These are phyloP conservation scores for Mythimna albipuncta DNA, from an alignment of 2,888 invertebrate species.

Conservation along the genomic window DNA sequence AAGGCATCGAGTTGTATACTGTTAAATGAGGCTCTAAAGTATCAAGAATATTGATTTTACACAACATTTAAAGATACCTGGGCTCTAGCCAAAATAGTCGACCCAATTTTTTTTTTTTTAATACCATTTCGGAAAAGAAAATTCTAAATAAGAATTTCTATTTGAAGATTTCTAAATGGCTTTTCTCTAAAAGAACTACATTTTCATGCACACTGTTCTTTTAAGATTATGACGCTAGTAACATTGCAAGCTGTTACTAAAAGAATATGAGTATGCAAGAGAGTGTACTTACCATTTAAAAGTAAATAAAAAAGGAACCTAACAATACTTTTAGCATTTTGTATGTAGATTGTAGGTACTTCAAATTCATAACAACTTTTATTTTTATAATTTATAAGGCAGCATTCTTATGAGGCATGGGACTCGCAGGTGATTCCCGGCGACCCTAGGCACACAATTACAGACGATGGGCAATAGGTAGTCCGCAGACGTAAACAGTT, in stretches of 20 bases:
- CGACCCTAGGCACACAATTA: too few species aligned
- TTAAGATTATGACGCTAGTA: background rate
- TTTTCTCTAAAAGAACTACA: background rate
- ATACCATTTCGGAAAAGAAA: background rate
- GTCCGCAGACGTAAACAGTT: too few species aligned
- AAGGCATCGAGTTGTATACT: too few species aligned
- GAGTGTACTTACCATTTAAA: constrained; percentile 13
- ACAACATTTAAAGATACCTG: too few species aligned
- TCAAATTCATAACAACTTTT: background rate
- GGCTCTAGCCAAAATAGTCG: too few species aligned
- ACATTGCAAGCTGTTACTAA: constrained; percentile 8
- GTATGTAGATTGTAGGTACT: background rate
- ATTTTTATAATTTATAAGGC: background rate
- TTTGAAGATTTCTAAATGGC: background rate
- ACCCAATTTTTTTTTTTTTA: background rate
- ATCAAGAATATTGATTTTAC: too few species aligned
- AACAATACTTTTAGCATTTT: background rate
- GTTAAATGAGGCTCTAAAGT: too few species aligned
- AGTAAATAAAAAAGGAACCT: constrained; percentile 11
- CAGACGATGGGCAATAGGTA: too few species aligned
- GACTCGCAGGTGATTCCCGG: too few species aligned
- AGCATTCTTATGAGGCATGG: background rate
- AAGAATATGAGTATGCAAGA: constrained; percentile 12
- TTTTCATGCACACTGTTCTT: constrained; percentile 15
- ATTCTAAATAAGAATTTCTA: background rate